phyloP scores from a whole-genome alignment of 64 coral and sea anemone species.

The Montipora foliosa region DNA sequence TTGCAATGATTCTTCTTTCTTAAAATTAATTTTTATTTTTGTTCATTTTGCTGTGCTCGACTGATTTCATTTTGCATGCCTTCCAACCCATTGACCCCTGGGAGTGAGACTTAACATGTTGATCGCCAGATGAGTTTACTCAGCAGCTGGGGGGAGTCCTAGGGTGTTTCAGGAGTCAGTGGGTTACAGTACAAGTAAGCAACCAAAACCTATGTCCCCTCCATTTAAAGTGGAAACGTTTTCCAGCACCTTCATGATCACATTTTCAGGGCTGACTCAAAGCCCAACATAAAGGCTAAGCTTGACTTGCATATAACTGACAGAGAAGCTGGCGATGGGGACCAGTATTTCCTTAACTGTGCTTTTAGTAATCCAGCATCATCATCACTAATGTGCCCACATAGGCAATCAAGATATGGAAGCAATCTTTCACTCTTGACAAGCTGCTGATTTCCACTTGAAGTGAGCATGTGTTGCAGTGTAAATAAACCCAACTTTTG shows the following conservation, averaged over 20 bases:
- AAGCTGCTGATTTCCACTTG: constrained; percentile 77
- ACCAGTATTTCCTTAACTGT: constrained; percentile 55
- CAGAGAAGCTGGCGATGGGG: constrained; percentile 70
- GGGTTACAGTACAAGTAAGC: too few relatives aligned
- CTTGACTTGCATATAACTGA: constrained; percentile 69
- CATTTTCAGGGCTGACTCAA: constrained; percentile 66
- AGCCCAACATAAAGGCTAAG: constrained; percentile 68
- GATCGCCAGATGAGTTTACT: too few relatives aligned
- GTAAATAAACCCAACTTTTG: constrained; percentile 84
- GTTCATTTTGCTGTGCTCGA: too few relatives aligned
- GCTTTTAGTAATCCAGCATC: constrained; percentile 43
- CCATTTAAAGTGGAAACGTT: neutral
- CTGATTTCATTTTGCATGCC: too few relatives aligned
- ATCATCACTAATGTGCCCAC: constrained; percentile 58
- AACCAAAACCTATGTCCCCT: too few relatives aligned
- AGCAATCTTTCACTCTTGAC: constrained; percentile 73
- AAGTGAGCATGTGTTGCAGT: constrained; percentile 66
- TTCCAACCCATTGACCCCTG: too few relatives aligned
- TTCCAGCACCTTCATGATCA: neutral
- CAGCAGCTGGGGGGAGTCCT: too few relatives aligned
- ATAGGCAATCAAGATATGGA: constrained; percentile 76
- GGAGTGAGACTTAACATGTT: too few relatives aligned
- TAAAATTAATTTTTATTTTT: too few relatives aligned
- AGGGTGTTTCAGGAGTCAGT: too few relatives aligned
- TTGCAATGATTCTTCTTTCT: too few relatives aligned